Evolutionary conservation across 2,888 invertebrate species (phyloP).

Genomic region (Andrena chrysosceles): DNA sequence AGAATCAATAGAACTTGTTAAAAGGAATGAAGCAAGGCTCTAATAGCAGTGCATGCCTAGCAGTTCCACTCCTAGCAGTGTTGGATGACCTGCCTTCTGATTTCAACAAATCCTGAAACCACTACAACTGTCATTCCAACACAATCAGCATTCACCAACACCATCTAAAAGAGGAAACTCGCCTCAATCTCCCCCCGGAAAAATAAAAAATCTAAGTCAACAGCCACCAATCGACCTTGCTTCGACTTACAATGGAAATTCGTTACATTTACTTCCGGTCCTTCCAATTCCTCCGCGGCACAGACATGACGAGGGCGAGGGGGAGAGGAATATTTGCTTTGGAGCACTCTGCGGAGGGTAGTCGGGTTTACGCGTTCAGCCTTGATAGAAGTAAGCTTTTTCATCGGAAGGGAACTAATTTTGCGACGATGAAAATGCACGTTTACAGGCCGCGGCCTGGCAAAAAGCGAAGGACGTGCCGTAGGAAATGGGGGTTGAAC

Average conservation of each 20-base stretch:
- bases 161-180: not conserved
- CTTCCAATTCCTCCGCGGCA: slow-evolving; percentile 56
- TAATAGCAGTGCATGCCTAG: too few relatives aligned
- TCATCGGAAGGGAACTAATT: slow-evolving; percentile 71
- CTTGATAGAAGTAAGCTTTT: slow-evolving; percentile 71
- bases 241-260: slow-evolving; percentile 60
- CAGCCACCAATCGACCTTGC: slow-evolving; percentile 12
- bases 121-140: not conserved
- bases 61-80: too few relatives aligned
- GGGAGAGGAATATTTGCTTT: slow-evolving; percentile 64
- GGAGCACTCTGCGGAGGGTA: slow-evolving; percentile 57
- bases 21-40: too few relatives aligned
- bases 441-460: slow-evolving; percentile 67
- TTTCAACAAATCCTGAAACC: not conserved
- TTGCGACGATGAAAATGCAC: slow-evolving; percentile 73
- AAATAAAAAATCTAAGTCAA: slow-evolving; percentile 12
- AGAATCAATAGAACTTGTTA: too few relatives aligned
- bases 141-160: not conserved
- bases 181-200: not conserved
- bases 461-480: slow-evolving; percentile 20
- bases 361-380: slow-evolving; percentile 29
- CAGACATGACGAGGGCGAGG: not conserved
- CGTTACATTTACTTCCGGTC: slow-evolving; percentile 49
- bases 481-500: slow-evolving; percentile 20
- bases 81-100: too few relatives aligned